phyloP scores from a whole-genome alignment of 2,113 vertebrate genomes.

The Nibea coibor region DNA sequence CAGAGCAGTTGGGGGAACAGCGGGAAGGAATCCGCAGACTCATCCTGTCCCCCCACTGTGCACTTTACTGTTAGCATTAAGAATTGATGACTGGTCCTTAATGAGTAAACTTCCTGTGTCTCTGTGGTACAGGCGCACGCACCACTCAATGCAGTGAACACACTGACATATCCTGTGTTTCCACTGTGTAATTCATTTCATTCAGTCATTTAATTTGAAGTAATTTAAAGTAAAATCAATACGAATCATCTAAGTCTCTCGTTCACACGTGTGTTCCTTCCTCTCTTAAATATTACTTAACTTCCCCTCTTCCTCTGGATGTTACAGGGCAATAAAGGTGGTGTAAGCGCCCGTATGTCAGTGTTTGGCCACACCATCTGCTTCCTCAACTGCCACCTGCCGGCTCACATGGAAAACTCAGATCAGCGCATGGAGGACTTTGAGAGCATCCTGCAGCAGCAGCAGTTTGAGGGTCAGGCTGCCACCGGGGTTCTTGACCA shows the following conservation, averaged over 20 bases:
- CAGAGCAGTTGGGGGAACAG: slow-evolving; percentile 36
- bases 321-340: slow-evolving; percentile 96
- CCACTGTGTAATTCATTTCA: not conserved
- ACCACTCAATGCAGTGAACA: slow-evolving; percentile 21
- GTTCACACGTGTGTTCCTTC: not conserved
- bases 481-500: slow-evolving; percentile 95
- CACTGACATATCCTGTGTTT: not conserved
- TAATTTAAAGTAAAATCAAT: too few species aligned
- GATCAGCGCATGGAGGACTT: slow-evolving; percentile 98
- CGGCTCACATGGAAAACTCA: slow-evolving; percentile 96
- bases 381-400: slow-evolving; percentile 99
- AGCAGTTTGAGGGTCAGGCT: slow-evolving; percentile 92
- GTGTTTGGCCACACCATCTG: slow-evolving; percentile 95
- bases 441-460: slow-evolving; percentile 96
- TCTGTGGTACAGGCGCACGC: slow-evolving; percentile 20
- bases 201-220: not conserved
- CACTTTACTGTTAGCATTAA: slow-evolving; percentile 54
- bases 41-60: slow-evolving; percentile 43
- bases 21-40: slow-evolving; percentile 30
- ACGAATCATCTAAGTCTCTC: too few species aligned
- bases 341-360: slow-evolving; percentile 91
- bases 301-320: not conserved
- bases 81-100: slow-evolving; percentile 55
- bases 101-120: slow-evolving; percentile 54
- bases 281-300: not conserved